Evolutionary conservation across 2,797 vertebrate species (phyloP).

Genomic region (Sorex maritimensis): DNA sequence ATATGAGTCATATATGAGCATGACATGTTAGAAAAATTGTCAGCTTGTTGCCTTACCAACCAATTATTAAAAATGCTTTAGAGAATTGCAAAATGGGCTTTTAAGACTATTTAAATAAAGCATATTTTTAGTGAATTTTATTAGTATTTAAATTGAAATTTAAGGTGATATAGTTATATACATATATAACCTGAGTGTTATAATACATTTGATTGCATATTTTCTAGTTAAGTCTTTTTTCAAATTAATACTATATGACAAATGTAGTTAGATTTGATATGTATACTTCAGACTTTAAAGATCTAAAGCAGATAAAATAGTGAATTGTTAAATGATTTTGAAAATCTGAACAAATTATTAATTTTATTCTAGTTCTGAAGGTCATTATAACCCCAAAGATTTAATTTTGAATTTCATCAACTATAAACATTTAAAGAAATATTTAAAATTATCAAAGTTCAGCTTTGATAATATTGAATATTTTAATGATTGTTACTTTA

Average conservation of each 20-base stretch:
- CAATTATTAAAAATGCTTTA: slow-evolving; percentile 15
- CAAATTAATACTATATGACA: not conserved
- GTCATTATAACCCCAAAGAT: slow-evolving; percentile 86
- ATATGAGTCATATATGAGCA: not conserved
- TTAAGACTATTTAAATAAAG: slow-evolving; percentile 24
- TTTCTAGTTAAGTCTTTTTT: not conserved
- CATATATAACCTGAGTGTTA: not conserved
- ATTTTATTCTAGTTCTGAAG: slow-evolving; percentile 6
- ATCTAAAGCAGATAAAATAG: not conserved
- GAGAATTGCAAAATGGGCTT: not conserved
- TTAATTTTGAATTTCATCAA: slow-evolving; percentile 42
- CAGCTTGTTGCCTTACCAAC: not conserved
- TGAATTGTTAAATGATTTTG: slow-evolving; percentile 46
- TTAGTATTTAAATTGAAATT: slow-evolving; percentile 62
- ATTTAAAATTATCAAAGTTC: not conserved
- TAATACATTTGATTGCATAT: slow-evolving; percentile 30
- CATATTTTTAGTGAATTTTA: slow-evolving; percentile 18
- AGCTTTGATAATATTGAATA: not conserved
- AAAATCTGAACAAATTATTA: slow-evolving; percentile 48
- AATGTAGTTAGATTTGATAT: slow-evolving; percentile 55
- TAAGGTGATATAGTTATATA: slow-evolving; percentile 18
- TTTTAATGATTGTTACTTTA: slow-evolving; percentile 1
- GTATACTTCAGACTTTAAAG: slow-evolving; percentile 55
- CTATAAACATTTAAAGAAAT: slow-evolving; percentile 49
- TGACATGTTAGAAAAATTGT: slow-evolving; percentile 31